These are phyloP conservation scores for Ptychoptera contaminata DNA, from an alignment of 2,888 invertebrate genomes.

Conservation along the genomic window DNA sequence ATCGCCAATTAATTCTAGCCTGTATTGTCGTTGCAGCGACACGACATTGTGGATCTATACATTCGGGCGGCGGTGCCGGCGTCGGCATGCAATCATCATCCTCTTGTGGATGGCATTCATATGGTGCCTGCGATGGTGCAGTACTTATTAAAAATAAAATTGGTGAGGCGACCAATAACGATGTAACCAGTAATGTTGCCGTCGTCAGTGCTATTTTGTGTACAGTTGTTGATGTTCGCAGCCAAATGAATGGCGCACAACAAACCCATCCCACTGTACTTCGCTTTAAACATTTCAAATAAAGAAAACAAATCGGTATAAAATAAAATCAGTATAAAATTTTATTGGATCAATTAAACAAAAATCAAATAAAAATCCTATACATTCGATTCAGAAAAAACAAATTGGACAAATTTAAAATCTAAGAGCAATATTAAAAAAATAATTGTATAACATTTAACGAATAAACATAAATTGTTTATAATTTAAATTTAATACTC, in stretches of 20 bases:
- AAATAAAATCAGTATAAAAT: too few relatives aligned
- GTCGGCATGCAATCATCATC: conserved; percentile 26
- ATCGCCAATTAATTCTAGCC: conserved; percentile 27
- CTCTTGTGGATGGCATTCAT: conserved; percentile 24
- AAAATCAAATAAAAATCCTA: too few relatives aligned
- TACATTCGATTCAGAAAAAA: too few relatives aligned
- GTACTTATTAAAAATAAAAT: conserved; percentile 40
- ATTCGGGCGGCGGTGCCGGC: conserved; percentile 23
- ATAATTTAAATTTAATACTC: too few relatives aligned
- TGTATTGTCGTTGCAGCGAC: conserved; percentile 26
- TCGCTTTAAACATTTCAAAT: conserved; percentile 9
- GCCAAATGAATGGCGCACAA: conserved; percentile 40
- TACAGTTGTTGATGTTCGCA: conserved; percentile 38
- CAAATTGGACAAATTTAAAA: too few relatives aligned
- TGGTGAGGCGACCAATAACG: conserved; percentile 40
- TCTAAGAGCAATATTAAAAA: too few relatives aligned
- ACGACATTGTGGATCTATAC: conserved; percentile 23
- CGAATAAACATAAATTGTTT: too few relatives aligned
- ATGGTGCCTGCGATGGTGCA: conserved; percentile 26
- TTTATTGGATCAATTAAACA: too few relatives aligned
- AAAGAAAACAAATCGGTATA: too few relatives aligned
- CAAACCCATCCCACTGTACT: conserved; percentile 38
- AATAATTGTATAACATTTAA: too few relatives aligned
- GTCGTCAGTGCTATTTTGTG: conserved; percentile 42
- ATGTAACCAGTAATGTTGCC: conserved; percentile 41